Evolutionary conservation across 2,113 vertebrate species (phyloP), one percentile per base, ranked within the genome.

Genomic region (Datnioides undecimradiatus): DNA sequence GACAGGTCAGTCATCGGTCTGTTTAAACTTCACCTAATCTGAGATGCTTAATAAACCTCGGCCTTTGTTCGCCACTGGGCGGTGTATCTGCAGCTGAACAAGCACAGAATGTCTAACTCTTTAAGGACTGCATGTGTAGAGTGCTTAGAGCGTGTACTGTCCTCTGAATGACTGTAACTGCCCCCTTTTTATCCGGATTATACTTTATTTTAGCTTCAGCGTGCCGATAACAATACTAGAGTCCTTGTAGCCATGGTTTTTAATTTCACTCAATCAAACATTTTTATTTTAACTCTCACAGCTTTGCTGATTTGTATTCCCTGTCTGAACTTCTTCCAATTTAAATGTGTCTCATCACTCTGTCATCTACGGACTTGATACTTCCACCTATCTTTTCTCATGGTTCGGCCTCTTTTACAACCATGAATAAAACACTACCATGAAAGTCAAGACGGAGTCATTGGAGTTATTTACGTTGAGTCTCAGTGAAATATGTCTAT

Each of bases 351-450:
- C 90, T 87, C 88, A n/a, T 94, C 87, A 86, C 90, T 90, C 91
- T 93, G 93, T 84, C 92, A 90, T 91, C 87, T 86, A 10, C 82
- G 76, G 60, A 87, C 72, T 60, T 86, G 83, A 55, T 68, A 86
- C 38, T 51, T 74, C 65, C 91, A 88, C 88, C 38, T 85, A 59
- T 92, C 21, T 63, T 86, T 91, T 87, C 88, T 95, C 94, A 90
- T 91, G 93, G 93, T 95, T 95, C 92, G 94, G 90, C 92, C 93
- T 94, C 83, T 93, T 96, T 95, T 93, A 75, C 93, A 95, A 86
- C 95, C 95, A 96, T 95, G 91, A 98, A 97, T 97, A 97, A 97
- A 60, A 95, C 84, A 92, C 90, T 76, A 88, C 92, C 73, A 94
- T 95, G 77, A 87, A 94, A 94, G 11, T 88, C 67, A 25, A 3